These are phyloP conservation scores for Nemoura dubitans DNA, from an alignment of 2,888 invertebrate genomes.

Conservation along the genomic window DNA sequence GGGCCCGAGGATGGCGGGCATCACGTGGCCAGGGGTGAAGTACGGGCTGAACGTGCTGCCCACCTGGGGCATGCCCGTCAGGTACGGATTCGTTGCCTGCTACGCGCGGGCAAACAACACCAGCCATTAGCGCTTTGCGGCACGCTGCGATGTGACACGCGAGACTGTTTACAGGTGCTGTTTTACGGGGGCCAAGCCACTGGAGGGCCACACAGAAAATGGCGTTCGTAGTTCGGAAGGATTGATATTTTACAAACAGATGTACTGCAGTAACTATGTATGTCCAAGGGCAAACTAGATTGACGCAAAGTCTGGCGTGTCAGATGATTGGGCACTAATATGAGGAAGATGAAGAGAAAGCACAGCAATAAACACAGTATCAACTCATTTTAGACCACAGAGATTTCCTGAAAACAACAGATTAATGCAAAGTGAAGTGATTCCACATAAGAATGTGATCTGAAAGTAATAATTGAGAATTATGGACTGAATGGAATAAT, in stretches of 20 bases:
- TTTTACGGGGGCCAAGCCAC: neutral
- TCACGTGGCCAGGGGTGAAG: slow-evolving; percentile 83
- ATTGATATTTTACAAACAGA: no score
- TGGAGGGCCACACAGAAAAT: no score
- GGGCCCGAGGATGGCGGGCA: slow-evolving; percentile 89
- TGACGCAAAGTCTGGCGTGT: neutral
- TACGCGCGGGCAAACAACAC: slow-evolving; percentile 52
- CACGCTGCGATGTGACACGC: neutral
- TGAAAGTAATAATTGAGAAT: neutral
- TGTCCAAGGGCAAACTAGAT: no score
- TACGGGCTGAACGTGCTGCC: slow-evolving; percentile 91
- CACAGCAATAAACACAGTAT: slow-evolving; percentile 3
- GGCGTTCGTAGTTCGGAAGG: no score
- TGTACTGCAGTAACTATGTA: no score
- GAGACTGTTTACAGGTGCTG: no score
- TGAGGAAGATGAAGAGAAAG: slow-evolving; percentile 9
- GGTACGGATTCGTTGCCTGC: slow-evolving; percentile 90
- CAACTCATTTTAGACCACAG: neutral
- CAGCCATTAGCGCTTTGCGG: neutral
- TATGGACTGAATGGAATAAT: neutral
- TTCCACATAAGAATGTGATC: neutral
- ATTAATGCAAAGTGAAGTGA: neutral
- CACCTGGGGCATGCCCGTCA: slow-evolving; percentile 89
- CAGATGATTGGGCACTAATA: neutral
- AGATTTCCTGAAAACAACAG: neutral